phyloP scores from a whole-genome alignment of 2,888 invertebrate species.

The Allolobophora icterica region DNA sequence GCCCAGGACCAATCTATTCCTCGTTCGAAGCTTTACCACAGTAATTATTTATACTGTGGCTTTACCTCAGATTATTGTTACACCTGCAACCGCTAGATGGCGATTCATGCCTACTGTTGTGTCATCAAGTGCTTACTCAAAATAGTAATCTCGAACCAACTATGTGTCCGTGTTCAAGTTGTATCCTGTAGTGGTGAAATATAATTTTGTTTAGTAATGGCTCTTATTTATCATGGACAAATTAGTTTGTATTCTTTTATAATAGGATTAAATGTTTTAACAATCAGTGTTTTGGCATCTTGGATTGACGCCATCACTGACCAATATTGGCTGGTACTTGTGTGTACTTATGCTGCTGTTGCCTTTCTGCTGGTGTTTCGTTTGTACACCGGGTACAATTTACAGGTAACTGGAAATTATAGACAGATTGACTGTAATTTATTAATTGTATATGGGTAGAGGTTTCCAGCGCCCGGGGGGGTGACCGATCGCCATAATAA shows the following conservation, averaged over 20 bases:
- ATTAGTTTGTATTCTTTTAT: slow-evolving; percentile 21
- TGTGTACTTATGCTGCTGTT: not conserved
- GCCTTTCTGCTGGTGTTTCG: not conserved
- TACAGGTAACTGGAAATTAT: not conserved
- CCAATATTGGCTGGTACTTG: not conserved
- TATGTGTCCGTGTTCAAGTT: not conserved
- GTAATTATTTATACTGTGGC: too few species aligned
- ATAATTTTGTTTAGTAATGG: slow-evolving; percentile 14
- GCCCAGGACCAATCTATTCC: too few species aligned
- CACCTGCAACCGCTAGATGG: too few species aligned
- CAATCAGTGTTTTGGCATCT: not conserved
- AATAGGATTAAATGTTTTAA: not conserved
- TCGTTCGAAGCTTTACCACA: too few species aligned
- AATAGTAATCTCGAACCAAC: too few species aligned
- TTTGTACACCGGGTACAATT: not conserved
- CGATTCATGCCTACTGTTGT: not conserved
- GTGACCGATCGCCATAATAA: not conserved
- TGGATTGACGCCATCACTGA: not conserved
- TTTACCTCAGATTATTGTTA: too few species aligned
- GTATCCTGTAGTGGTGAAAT: not conserved
- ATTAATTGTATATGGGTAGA: too few species aligned
- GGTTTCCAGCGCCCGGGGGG: too few species aligned
- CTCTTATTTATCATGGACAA: not conserved
- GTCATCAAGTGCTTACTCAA: not conserved
- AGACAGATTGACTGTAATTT: not conserved